Conservation (phyloP, 2,113 vertebrate species). For the human region DNA sequence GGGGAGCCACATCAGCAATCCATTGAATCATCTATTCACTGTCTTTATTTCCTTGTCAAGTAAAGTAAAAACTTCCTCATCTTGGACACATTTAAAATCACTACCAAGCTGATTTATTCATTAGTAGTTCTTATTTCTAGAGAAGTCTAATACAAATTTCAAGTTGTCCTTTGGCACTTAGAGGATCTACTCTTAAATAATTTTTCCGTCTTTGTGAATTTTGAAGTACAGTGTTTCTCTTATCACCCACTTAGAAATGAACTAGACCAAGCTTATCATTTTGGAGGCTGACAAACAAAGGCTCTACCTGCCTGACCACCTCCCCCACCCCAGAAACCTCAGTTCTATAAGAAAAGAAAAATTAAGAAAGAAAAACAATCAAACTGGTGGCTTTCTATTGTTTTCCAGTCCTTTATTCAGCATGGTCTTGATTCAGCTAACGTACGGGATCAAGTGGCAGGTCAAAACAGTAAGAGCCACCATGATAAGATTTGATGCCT, state of each 20-base stretch:
- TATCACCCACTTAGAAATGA: slow-evolving; percentile 24
- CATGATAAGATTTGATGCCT: not conserved
- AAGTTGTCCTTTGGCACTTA: slow-evolving; percentile 57
- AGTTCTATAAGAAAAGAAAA: not conserved
- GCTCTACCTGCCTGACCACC: not conserved
- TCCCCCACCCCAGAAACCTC: not conserved
- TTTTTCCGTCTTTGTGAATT: slow-evolving; percentile 36
- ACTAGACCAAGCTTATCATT: not conserved
- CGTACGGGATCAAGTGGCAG: not conserved
- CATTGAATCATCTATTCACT: slow-evolving; percentile 68
- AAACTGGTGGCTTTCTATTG: not conserved
- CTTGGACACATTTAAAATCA: slow-evolving; percentile 53
- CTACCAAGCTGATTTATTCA: slow-evolving; percentile 48
- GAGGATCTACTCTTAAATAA: slow-evolving; percentile 28
- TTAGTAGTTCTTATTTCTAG: slow-evolving; percentile 33
- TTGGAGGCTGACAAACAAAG: slow-evolving; percentile 13
- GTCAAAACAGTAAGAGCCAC: not conserved
- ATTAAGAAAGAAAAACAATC: not conserved
- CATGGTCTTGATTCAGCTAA: not conserved
- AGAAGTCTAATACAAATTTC: slow-evolving; percentile 42
- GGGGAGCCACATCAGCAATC: slow-evolving; percentile 45
- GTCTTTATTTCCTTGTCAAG: slow-evolving; percentile 74
- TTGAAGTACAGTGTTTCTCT: slow-evolving; percentile 1
- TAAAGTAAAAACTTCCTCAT: slow-evolving; percentile 70
- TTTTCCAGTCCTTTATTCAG: not conserved